phyloP scores from a whole-genome alignment of 2,797 vertebrate genomes.

The Melanotaenia boesemani region DNA sequence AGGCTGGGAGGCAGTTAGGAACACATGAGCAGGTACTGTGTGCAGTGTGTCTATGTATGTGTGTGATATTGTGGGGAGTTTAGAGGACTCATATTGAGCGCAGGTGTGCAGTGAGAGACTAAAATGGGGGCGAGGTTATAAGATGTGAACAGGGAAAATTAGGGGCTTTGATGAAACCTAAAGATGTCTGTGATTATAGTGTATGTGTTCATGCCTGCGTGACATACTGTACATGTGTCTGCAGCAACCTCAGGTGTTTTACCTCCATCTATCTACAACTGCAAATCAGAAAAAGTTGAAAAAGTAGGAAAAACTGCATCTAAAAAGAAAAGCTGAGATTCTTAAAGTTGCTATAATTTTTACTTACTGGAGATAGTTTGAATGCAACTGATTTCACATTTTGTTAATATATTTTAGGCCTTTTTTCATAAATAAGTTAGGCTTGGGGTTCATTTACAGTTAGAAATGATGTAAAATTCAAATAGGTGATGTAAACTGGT shows the following conservation, averaged over 20 bases:
- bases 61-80: constrained; percentile 53
- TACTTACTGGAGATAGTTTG: too few relatives aligned
- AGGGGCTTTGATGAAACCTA: constrained; percentile 73
- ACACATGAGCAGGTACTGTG: constrained; percentile 43
- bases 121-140: constrained; percentile 48
- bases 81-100: constrained; percentile 72
- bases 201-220: constrained; percentile 52
- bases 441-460: too few relatives aligned
- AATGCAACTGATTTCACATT: too few relatives aligned
- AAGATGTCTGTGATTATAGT: constrained; percentile 73
- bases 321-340: too few relatives aligned
- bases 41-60: constrained; percentile 25
- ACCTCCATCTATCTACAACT: not conserved
- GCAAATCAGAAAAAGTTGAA: not conserved
- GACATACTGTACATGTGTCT: constrained; percentile 43
- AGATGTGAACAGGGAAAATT: constrained; percentile 71
- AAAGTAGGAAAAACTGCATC: too few relatives aligned
- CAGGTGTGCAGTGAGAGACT: constrained; percentile 65
- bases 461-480: too few relatives aligned
- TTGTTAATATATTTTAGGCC: too few relatives aligned
- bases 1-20: constrained; percentile 42
- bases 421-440: too few relatives aligned
- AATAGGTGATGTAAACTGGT: too few relatives aligned
- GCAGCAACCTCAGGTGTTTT: constrained; percentile 39
- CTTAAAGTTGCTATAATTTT: too few relatives aligned